Evolutionary conservation across 2,797 vertebrate species (phyloP), one percentile per base, ranked within the genome.

Genomic region (Phyllotis vaccarum): DNA sequence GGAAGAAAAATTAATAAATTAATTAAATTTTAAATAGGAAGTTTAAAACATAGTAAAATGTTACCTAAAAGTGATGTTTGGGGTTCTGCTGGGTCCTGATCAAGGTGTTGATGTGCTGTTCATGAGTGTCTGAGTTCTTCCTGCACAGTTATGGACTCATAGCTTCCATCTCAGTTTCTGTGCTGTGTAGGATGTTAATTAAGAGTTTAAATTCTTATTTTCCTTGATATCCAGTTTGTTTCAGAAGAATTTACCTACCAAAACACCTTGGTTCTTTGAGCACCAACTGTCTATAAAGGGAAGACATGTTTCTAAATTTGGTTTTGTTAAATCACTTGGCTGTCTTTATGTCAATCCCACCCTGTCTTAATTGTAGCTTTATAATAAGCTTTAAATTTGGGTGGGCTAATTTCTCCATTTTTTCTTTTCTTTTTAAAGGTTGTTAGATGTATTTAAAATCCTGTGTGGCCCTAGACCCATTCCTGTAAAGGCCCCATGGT

Each of bases 21-120:
- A 94, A 70, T 75, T 7, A 4, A 81, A 64, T 85, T 74, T 62
- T 86, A 17, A 54, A 91, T 14, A 54, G 29, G 8, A 14, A 90
- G 49, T 90, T 97, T 89, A 85, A 95, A 93, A 82, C 17, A 70
- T 72, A 81, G 31, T 94, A 79, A 92, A 85, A 74, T 89, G 19
- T 86, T 66, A 94, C 34, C 62, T 95, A 12, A 27, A 40, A 91
- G 75, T 43, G 72, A 79, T 85, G 60, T 24, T 11, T n/a, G 46
- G 12, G 21, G 7, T 68, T 19, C 43, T 68, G 21, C 31, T 27
- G 24, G 29, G 16, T 13, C 60, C n/a, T 56, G 37, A 40, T 72
- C 19, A 40, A 72, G n/a, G 7, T n/a, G n/a, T 34, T 21, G 76
- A 52, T 17, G 19, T 78, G 16, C 75, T 49, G 24, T 14, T 72